Percentiles rank a stretch among this genome's conserved stretches.
Conservation (phyloP, 2,888 invertebrate species). For the Drosophila mercatorum region DNA sequence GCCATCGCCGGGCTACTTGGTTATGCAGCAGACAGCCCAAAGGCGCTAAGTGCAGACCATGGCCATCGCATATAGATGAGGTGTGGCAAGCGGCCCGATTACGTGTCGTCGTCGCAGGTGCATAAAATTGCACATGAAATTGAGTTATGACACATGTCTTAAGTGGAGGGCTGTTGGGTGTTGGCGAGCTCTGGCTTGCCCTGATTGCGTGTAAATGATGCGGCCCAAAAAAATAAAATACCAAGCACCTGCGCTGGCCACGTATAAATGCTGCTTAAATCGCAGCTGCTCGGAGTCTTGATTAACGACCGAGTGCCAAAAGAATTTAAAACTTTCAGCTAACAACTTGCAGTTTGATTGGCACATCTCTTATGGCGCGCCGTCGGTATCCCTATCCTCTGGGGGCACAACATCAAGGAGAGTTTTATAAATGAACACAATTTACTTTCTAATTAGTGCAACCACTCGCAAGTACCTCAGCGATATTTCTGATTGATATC, state of each 20-base stretch:
- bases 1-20: slow-evolving; percentile 50
- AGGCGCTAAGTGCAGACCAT: slow-evolving; percentile 63
- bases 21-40: slow-evolving; percentile 61
- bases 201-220: slow-evolving; percentile 67
- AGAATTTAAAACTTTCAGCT: slow-evolving; percentile 39
- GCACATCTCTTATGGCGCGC: slow-evolving; percentile 23
- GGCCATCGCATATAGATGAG: slow-evolving; percentile 46
- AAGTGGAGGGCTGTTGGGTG: slow-evolving; percentile 10
- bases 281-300: slow-evolving; percentile 57
- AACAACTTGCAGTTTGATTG: slow-evolving; percentile 60
- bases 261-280: slow-evolving; percentile 40
- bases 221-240: slow-evolving; percentile 15
- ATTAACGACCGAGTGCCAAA: slow-evolving; percentile 64
- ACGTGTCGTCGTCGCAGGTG: slow-evolving; percentile 73
- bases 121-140: slow-evolving; percentile 77
- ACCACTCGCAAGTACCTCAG: slow-evolving; percentile 45
- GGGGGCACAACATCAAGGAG: slow-evolving; percentile 34
- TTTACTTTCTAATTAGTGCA: slow-evolving; percentile 74
- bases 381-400: neutral
- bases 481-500: slow-evolving; percentile 78
- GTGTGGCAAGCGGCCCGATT: slow-evolving; percentile 39
- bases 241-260: slow-evolving; percentile 30
- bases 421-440: slow-evolving; percentile 73
- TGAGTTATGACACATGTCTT: slow-evolving; percentile 71
- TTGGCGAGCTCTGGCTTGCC: slow-evolving; percentile 33